phyloP scores from a whole-genome alignment of 2,113 vertebrate species.

The Trochalopteron elliotii region DNA sequence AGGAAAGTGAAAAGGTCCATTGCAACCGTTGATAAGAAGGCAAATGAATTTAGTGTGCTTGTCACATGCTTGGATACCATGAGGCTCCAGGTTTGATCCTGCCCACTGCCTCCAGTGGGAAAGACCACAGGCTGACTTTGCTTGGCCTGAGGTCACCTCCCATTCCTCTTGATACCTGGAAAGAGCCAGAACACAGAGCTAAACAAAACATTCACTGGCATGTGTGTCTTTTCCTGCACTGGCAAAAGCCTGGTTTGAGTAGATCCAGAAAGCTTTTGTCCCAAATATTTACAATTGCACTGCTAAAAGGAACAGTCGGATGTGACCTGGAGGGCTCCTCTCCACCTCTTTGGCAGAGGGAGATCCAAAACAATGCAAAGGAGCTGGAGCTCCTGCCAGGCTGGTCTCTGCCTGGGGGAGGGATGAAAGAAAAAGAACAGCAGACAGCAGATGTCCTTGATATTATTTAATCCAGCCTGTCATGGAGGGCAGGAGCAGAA shows the following conservation, averaged over 20 bases:
- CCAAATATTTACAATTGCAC: background rate
- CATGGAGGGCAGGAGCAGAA: background rate
- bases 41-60: background rate
- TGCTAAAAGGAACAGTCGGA: background rate
- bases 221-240: background rate
- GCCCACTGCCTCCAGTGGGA: background rate
- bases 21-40: background rate
- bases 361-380: background rate
- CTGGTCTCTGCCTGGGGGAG: background rate
- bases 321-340: constrained; percentile 5
- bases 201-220: background rate
- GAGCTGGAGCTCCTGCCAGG: background rate
- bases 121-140: background rate
- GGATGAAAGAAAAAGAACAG: background rate
- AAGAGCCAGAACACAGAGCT: background rate
- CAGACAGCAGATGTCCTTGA: constrained; percentile 7
- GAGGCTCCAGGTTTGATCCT: background rate
- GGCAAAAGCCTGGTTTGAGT: background rate
- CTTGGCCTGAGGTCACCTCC: background rate
- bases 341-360: constrained; percentile 2
- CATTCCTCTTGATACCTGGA: background rate
- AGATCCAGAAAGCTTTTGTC: constrained; percentile 39
- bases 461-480: background rate
- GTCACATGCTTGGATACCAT: background rate
- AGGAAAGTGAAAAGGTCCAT: background rate